Evolutionary conservation across 2,113 vertebrate species (phyloP).

Genomic region (Trogon melanurus): DNA sequence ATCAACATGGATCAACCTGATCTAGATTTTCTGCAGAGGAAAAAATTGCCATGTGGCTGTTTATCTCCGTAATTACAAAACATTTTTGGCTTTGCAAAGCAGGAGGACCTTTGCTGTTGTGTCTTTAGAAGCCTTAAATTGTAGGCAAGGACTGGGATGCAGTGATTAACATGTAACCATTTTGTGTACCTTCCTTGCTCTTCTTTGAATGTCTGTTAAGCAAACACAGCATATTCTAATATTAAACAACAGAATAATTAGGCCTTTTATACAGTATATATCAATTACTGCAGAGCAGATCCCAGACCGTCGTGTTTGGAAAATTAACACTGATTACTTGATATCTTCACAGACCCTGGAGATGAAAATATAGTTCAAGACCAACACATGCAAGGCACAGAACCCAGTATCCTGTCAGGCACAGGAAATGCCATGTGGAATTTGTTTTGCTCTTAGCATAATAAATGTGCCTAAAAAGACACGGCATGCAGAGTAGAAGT

Average conservation of each 20-base stretch:
- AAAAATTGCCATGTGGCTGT: background rate
- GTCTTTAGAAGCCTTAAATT: background rate
- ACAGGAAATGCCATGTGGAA: background rate
- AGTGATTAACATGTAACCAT: background rate
- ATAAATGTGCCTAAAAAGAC: background rate
- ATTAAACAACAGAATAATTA: background rate
- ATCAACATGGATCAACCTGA: no score
- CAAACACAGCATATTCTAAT: background rate
- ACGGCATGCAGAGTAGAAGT: background rate
- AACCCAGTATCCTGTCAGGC: background rate
- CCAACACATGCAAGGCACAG: background rate
- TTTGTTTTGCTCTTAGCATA: background rate
- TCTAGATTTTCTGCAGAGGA: background rate
- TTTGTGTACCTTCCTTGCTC: background rate
- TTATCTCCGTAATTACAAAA: background rate
- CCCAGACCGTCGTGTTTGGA: background rate
- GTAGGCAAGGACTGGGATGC: background rate
- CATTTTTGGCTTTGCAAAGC: background rate
- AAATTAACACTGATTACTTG: background rate
- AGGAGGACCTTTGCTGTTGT: background rate
- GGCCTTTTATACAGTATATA: background rate
- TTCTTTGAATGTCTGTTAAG: background rate
- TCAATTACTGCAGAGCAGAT: background rate
- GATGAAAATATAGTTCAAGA: background rate
- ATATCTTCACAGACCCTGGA: background rate